phyloP scores from a whole-genome alignment of 1,140 invertebrate genomes.

The Drosophila albomicans region DNA sequence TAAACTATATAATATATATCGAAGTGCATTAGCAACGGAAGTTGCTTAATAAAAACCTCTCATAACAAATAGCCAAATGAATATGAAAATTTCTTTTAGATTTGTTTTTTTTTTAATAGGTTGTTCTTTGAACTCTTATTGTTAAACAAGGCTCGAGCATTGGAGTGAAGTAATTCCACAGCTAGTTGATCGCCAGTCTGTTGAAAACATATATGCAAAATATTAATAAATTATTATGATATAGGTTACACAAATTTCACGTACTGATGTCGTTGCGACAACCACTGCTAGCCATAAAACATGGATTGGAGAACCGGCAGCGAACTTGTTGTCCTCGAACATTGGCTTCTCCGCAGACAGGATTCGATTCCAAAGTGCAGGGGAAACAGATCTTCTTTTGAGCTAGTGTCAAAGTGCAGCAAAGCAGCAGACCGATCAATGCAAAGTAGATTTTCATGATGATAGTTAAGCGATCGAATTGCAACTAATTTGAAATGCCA shows the following conservation, averaged over 20 bases:
- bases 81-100: too few species aligned
- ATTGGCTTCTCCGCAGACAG: constrained; percentile 19
- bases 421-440: constrained; percentile 28
- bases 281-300: background rate
- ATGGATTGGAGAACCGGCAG: constrained; percentile 20
- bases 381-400: background rate
- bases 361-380: constrained; percentile 3
- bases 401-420: constrained; percentile 1
- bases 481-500: too few species aligned
- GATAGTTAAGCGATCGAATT: too few species aligned
- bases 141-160: too few species aligned
- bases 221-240: background rate
- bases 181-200: background rate
- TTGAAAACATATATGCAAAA: background rate
- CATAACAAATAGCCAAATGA: too few species aligned
- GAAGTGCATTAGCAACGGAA: too few species aligned
- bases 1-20: too few species aligned
- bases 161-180: background rate
- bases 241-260: background rate
- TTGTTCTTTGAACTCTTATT: too few species aligned
- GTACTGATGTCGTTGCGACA: background rate
- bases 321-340: background rate
- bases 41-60: too few species aligned
- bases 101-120: too few species aligned
- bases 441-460: constrained; percentile 28